A percentile compares a stretch with the other conserved stretches of the same genome.
These are phyloP conservation scores for Ornithorhynchus anatinus DNA, from an alignment of 2,113 vertebrate genomes.

Conservation along the genomic window DNA sequence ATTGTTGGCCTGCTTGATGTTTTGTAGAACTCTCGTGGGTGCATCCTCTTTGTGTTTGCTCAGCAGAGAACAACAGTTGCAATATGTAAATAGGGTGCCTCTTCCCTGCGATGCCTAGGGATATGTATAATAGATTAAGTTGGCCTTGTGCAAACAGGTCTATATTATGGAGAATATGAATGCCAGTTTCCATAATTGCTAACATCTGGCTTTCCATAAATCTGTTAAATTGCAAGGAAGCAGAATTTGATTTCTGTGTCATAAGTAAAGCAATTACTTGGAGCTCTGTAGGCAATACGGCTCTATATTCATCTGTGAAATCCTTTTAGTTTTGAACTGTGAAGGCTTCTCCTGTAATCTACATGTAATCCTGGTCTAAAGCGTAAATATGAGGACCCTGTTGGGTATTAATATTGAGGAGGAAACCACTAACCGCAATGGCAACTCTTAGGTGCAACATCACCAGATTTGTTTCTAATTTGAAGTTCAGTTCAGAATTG, in stretches of 20 bases:
- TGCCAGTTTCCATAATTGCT: conserved; percentile 75
- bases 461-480: too few relatives aligned
- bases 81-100: conserved; percentile 47
- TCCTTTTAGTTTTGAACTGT: conserved; percentile 48
- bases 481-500: too few relatives aligned
- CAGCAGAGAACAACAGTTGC: conserved; percentile 45
- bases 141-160: conserved; percentile 75
- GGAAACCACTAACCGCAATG: neutral
- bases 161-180: conserved; percentile 70
- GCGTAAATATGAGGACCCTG: neutral
- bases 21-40: conserved; percentile 34
- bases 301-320: conserved; percentile 62
- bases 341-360: conserved; percentile 29
- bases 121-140: conserved; percentile 61
- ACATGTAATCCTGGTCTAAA: neutral
- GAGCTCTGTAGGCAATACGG: conserved; percentile 63
- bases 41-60: conserved; percentile 56
- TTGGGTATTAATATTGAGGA: neutral
- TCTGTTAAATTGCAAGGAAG: conserved; percentile 77
- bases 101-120: conserved; percentile 57
- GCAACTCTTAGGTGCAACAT: neutral
- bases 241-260: conserved; percentile 71
- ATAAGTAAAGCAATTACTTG: conserved; percentile 74
- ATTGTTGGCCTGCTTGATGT: conserved; percentile 14
- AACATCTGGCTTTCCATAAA: conserved; percentile 82